Evolutionary conservation across 64 coral and sea anemone genomes (phyloP), one percentile per base, ranked within the genome.

Genomic region (Pocillopora damicornis): DNA sequence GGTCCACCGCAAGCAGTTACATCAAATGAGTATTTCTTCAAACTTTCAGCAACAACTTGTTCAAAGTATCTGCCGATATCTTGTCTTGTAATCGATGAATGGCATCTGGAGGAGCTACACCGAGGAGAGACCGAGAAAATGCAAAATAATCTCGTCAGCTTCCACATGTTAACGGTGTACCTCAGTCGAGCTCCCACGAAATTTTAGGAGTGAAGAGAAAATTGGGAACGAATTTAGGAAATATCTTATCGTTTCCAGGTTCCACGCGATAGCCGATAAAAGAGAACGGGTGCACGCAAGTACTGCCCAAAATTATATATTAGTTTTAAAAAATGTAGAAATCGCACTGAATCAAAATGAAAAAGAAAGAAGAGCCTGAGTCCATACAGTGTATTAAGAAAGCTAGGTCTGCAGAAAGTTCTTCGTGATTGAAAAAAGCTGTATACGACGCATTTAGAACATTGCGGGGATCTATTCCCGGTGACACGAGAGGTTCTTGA

Each of bases 21-120:
- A 37, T 89, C 90, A 11, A 95, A 86, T 14, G 80, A 71, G 37
- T 92, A 89, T 58, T 87, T 84, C 30, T 79, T 78, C 72, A 95
- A 72, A 60, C 80, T 42, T 74, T 86, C 51, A 20, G 81, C 90
- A n/a, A 82, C 85, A 34, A 95, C 26, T 16, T 79, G 18, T 63
- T 95, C 94, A 91, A 95, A 95, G 11, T 89, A 75, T 69, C 86
- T 80, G 6, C 91, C 91, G 12, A 84, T 73, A 57, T 85, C 63
- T 72, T 85, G 81, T 42, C 64, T 85, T 16, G 63, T 68, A 4
- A 42, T 85, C 15, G 81, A 72, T 23, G 81, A 85, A 23, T 42
- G 71, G 15, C 14, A 42, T 67, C 62, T 82, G 1, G 45, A 0
- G 58, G 51, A 71, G 11, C 23, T 9, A 11, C 9, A 56, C 22